phyloP scores from a whole-genome alignment of 1,140 invertebrate species.

The Drosophila bipectinata region DNA sequence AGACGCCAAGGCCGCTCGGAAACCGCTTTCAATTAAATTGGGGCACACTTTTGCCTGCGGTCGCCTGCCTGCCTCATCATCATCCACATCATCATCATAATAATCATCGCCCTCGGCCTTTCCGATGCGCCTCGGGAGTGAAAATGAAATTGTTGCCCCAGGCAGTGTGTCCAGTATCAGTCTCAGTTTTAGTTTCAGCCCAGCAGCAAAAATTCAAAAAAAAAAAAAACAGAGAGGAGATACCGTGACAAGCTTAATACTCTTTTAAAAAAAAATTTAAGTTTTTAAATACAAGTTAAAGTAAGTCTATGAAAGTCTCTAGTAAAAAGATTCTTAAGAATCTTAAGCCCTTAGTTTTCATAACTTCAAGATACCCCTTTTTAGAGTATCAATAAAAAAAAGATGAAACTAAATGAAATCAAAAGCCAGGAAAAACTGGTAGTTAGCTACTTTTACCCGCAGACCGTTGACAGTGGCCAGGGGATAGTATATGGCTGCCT shows the following conservation, averaged over 20 bases:
- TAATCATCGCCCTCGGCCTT: constrained; percentile 53
- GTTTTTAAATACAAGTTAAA: no score
- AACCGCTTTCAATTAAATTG: constrained; percentile 82
- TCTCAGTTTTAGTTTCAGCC: constrained; percentile 37
- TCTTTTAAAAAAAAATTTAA: background rate
- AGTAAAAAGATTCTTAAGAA: no score
- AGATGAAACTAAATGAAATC: constrained; percentile 24
- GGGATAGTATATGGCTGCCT: background rate
- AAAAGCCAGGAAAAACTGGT: constrained; percentile 60
- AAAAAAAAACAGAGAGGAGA: background rate
- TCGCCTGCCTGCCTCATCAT: constrained; percentile 39
- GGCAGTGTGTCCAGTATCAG: constrained; percentile 31
- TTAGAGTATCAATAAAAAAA: background rate
- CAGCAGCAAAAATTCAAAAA: constrained; percentile 6
- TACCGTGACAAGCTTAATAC: background rate
- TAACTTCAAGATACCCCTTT: no score
- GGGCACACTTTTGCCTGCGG: constrained; percentile 81
- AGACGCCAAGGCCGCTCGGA: constrained; percentile 66
- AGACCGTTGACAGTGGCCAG: constrained; percentile 29
- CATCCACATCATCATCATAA: constrained; percentile 29
- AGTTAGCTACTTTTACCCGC: constrained; percentile 70
- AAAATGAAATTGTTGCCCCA: constrained; percentile 73
- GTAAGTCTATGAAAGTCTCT: no score
- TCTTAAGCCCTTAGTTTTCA: background rate
- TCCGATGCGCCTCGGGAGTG: constrained; percentile 61